Evolutionary conservation across 2,797 vertebrate species (phyloP), one percentile per base, ranked within the genome.

Genomic region (Phylloscopus collybita): DNA sequence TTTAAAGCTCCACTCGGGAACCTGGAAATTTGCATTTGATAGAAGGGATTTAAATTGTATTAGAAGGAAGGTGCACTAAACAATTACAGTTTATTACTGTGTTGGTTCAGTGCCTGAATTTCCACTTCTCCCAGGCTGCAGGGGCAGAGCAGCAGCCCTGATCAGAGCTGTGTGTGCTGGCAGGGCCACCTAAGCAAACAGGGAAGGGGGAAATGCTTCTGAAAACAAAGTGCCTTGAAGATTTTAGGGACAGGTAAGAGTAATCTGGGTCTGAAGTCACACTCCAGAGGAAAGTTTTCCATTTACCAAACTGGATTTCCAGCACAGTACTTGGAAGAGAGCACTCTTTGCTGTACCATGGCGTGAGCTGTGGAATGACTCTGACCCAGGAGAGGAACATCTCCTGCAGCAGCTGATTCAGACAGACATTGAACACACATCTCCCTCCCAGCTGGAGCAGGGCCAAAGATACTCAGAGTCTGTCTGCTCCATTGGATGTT

Each of bases 41-140:
- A 96, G 96, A 97, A 94, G 78, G 94, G 95, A 97, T 96, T 97
- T 96, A 92, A 96, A 95, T 89, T 93, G 91, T 73, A 91, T 94
- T 90, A 96, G 93, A 96, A 97, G 85, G 93, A 94, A 96, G 97
- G 95, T 97, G 93, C 92, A 96, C 92, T 62, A 95, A 97, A 97
- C 95, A 98, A 97, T 97, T 96, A 95, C 86, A 88, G 94, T 94
- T 97, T 96, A 92, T 94, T 96, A 90, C 90, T 71, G 29, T 51
- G 78, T 70, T 97, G 96, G 95, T 97, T 97, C 51, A 65, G 90
- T 96, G 94, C 93, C 95, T 95, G 89, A 96, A 93, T 88, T 88
- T 85, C 34, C 75, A 92, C 92, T 95, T 95, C 95, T 95, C 96
- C 90, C 93, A 80, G 17, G 38, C 42, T 21, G 92, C 87, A 96